A percentile compares a stretch with the other conserved stretches of the same genome.
Evolutionary conservation across 2,797 vertebrate genomes (phyloP).

Genomic region (Hapalemur alaotrensis): DNA sequence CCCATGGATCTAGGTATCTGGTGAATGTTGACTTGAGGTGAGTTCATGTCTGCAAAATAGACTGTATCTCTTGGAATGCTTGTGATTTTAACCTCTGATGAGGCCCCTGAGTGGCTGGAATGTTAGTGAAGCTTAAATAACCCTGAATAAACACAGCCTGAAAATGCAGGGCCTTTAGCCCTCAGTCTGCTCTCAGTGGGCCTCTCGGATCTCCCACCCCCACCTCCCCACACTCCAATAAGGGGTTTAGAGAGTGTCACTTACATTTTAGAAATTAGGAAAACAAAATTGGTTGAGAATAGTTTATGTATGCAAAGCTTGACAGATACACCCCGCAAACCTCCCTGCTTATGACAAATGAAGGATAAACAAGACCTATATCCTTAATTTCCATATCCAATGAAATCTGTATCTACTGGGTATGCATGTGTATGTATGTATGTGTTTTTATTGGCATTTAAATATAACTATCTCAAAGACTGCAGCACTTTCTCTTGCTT

Average conservation of each 20-base stretch:
- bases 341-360: not conserved
- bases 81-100: slow-evolving; percentile 64
- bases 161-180: not conserved
- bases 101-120: slow-evolving; percentile 61
- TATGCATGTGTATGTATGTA: not conserved
- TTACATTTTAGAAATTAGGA: not conserved
- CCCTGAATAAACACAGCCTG: slow-evolving; percentile 62
- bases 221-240: not conserved
- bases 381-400: not conserved
- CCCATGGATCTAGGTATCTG: not conserved
- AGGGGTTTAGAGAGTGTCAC: not conserved
- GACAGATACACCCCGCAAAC: not conserved
- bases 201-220: not conserved
- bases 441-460: not conserved
- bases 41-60: not conserved
- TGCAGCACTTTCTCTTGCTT: slow-evolving; percentile 5
- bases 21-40: slow-evolving; percentile 14
- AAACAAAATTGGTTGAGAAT: not conserved
- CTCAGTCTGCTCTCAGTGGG: not conserved
- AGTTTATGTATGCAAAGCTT: not conserved
- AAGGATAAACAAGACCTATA: not conserved
- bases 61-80: slow-evolving; percentile 56
- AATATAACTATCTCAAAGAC: not conserved
- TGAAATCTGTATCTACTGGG: not conserved
- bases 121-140: slow-evolving; percentile 66